Conservation (phyloP, 1,140 invertebrate species). For the Caenorhabditis latens region DNA sequence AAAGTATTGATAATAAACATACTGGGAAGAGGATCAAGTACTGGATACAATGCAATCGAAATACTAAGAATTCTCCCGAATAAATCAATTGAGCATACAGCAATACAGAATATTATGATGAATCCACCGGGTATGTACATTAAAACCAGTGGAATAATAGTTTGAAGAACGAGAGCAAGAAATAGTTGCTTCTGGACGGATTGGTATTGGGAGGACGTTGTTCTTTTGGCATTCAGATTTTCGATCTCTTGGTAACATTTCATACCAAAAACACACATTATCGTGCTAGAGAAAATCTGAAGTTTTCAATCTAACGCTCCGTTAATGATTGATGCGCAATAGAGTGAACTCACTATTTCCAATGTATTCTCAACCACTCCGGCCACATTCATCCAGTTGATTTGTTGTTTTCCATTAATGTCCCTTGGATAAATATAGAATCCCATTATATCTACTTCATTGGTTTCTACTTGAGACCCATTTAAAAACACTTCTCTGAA, state of each 20-base stretch:
- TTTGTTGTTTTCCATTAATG: neutral
- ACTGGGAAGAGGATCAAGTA: neutral
- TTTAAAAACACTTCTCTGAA: neutral
- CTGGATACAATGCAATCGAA: neutral
- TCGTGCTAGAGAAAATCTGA: neutral
- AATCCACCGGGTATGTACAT: neutral
- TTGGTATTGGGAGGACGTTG: neutral
- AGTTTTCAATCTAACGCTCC: neutral
- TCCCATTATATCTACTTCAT: neutral
- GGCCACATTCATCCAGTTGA: neutral
- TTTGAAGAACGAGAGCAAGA: neutral
- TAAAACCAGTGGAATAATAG: neutral
- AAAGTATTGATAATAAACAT: neutral
- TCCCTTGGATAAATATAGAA: neutral
- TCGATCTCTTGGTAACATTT: neutral
- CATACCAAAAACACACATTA: slow-evolving; percentile 3
- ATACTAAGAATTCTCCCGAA: neutral
- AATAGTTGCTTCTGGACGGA: neutral
- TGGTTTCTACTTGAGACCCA: neutral
- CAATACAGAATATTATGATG: neutral
- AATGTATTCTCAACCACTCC: neutral
- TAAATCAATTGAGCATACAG: neutral
- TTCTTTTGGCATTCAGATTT: neutral
- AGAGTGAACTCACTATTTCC: neutral
- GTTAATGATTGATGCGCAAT: neutral